phyloP scores from a whole-genome alignment of 2,888 invertebrate genomes.

The Lepeophtheirus nordmannii region DNA sequence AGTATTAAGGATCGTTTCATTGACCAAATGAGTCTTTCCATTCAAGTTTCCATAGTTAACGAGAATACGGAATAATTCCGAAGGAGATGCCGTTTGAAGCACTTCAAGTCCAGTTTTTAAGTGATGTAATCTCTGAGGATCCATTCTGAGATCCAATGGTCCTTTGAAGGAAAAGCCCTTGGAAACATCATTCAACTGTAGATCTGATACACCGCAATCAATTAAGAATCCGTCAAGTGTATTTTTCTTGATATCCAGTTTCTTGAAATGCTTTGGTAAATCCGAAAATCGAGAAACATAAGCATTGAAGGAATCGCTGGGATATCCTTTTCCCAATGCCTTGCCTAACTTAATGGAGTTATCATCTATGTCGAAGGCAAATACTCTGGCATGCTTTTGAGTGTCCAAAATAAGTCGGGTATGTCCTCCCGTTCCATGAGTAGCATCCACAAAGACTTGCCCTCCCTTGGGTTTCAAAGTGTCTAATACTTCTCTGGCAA shows the following conservation, averaged over 20 bases:
- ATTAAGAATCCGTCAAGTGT: neutral
- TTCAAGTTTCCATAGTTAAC: neutral
- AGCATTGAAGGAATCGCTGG: neutral
- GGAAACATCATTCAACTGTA: neutral
- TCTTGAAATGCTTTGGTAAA: neutral
- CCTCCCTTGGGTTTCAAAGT: neutral
- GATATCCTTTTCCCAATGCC: neutral
- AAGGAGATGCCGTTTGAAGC: neutral
- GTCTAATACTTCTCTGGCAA: neutral
- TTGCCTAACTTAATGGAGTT: neutral
- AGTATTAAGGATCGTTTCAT: neutral
- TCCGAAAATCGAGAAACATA: neutral
- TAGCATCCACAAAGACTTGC: neutral
- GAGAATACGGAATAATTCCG: neutral
- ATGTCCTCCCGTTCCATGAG: neutral
- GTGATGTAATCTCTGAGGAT: neutral
- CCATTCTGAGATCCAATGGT: neutral
- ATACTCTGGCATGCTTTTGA: neutral
- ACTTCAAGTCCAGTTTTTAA: neutral
- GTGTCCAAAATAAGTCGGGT: neutral
- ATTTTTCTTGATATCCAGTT: neutral
- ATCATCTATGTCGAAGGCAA: neutral
- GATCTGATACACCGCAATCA: neutral
- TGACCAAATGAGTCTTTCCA: neutral
- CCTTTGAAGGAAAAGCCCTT: neutral